Evolutionary conservation across 2,888 invertebrate species (phyloP).

Genomic region (Asteroscopus sphinx): DNA sequence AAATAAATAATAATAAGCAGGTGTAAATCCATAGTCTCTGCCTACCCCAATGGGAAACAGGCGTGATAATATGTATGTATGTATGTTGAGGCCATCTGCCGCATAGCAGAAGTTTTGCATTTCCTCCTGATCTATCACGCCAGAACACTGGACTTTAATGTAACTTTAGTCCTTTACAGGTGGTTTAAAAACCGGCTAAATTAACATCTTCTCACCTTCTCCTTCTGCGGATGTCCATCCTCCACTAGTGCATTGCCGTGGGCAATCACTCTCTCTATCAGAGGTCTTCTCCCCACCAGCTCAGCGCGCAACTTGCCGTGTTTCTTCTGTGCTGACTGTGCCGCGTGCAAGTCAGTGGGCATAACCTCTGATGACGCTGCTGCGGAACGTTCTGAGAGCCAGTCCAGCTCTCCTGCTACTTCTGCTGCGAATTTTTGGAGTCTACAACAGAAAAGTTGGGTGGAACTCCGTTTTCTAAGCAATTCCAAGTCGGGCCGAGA

Average conservation of each 20-base stretch:
- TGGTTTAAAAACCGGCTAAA: too few relatives aligned
- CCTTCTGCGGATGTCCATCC: constrained; percentile 94
- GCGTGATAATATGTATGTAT: too few relatives aligned
- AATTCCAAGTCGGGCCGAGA: too few relatives aligned
- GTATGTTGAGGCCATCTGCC: too few relatives aligned
- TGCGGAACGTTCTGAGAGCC: constrained; percentile 97
- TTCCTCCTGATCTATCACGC: too few relatives aligned
- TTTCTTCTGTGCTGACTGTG: constrained; percentile 97
- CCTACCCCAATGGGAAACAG: too few relatives aligned
- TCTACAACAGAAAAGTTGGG: constrained; percentile 58
- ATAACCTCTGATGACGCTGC: constrained; percentile 93
- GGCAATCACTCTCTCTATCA: constrained; percentile 95
- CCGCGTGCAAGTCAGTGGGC: constrained; percentile 97
- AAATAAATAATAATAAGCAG: too few relatives aligned
- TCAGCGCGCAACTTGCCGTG: constrained; percentile 98
- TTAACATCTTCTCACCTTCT: constrained; percentile 88
- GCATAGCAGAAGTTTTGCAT: too few relatives aligned
- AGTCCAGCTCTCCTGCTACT: constrained; percentile 97
- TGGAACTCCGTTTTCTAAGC: too few relatives aligned
- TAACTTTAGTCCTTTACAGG: too few relatives aligned
- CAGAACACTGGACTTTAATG: too few relatives aligned
- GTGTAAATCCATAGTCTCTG: too few relatives aligned
- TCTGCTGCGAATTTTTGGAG: constrained; percentile 98
- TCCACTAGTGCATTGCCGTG: constrained; percentile 94
- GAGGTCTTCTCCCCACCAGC: constrained; percentile 95